Conservation (phyloP, 2,797 vertebrate species). For the Merluccius polli region DNA sequence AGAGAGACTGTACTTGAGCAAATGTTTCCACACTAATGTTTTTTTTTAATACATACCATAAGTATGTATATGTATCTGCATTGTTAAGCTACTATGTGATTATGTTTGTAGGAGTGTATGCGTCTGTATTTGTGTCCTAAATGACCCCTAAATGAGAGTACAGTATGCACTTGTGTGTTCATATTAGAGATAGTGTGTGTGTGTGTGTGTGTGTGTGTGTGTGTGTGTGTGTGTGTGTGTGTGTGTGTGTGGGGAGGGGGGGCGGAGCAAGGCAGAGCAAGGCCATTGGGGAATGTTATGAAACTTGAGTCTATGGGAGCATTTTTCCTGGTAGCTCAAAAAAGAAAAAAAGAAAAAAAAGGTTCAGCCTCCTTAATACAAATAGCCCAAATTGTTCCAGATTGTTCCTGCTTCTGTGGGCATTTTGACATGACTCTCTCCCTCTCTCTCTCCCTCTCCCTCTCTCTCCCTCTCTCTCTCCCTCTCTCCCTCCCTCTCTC, state of each 20-base stretch:
- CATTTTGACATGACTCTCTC: slow-evolving; percentile 27
- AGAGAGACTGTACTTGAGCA: background rate
- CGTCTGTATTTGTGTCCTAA: background rate
- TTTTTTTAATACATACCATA: background rate
- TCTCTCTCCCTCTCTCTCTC: slow-evolving; percentile 20
- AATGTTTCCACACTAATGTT: background rate
- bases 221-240: background rate
- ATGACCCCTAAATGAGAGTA: background rate
- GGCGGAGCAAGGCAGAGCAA: background rate
- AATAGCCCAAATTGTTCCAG: slow-evolving; percentile 48
- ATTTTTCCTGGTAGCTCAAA: slow-evolving; percentile 17
- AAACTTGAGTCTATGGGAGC: slow-evolving; percentile 39
- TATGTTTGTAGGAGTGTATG: slow-evolving; percentile 1
- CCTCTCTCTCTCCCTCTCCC: background rate
- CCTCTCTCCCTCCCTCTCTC: background rate
- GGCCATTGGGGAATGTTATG: slow-evolving; percentile 21
- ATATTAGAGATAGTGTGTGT: background rate
- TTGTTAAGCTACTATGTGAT: background rate
- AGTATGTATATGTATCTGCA: background rate
- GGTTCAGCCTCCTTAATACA: slow-evolving; percentile 22
- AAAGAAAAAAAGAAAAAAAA: slow-evolving; percentile 6
- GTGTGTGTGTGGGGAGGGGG: background rate
- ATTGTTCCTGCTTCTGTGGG: slow-evolving; percentile 29
- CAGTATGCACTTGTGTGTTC: slow-evolving; percentile 8
- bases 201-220: background rate